Percentiles rank a stretch among this genome's conserved stretches.
phyloP scores from a whole-genome alignment of 2,113 vertebrate species.

The Alethe diademata region DNA sequence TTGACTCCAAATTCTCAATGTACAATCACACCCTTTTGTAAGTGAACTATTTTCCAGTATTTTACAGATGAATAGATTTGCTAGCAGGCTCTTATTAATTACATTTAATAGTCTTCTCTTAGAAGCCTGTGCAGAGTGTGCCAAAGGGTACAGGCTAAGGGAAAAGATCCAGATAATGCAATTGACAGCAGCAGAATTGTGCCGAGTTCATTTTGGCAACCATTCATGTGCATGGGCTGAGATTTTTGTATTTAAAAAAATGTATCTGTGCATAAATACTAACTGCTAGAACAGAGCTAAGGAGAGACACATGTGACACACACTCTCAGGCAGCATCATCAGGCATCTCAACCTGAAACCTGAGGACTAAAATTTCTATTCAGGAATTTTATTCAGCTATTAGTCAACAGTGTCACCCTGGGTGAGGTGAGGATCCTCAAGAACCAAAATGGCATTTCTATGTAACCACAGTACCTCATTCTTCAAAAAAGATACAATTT shows the following conservation, averaged over 20 bases:
- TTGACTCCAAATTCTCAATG: neutral
- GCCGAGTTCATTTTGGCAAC: neutral
- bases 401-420: neutral
- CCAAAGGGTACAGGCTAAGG: neutral
- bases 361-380: neutral
- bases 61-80: neutral
- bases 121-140: neutral
- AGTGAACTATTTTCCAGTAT: neutral
- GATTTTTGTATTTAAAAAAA: neutral
- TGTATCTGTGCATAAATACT: neutral
- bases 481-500: neutral
- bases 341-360: neutral
- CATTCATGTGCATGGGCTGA: neutral
- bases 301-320: neutral
- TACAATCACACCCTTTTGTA: neutral
- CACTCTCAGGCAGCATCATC: neutral
- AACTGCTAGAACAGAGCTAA: neutral
- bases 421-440: neutral
- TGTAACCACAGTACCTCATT: neutral
- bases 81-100: conserved; percentile 9
- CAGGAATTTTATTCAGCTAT: neutral
- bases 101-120: neutral
- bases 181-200: neutral
- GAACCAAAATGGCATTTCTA: neutral
- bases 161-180: neutral